Conservation (phyloP, 2,113 vertebrate genomes). For the Notarius quadriscutis region DNA sequence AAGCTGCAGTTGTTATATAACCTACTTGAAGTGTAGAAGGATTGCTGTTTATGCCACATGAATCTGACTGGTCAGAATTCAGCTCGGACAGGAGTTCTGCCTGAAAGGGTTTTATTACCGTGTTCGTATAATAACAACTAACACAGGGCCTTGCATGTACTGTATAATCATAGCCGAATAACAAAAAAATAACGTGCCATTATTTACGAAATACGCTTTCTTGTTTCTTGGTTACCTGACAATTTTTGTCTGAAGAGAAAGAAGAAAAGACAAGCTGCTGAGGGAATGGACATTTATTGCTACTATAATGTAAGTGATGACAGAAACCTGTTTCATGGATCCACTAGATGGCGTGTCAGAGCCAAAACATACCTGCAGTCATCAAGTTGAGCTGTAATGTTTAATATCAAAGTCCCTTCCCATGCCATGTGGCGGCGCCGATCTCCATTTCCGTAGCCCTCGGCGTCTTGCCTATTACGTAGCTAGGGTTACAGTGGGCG, state of each 20-base stretch:
- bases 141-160: background rate
- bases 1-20: conserved; percentile 64
- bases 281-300: background rate
- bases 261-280: background rate
- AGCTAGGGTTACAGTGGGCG: too few species aligned
- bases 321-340: background rate
- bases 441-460: too few species aligned
- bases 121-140: background rate
- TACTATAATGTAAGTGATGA: background rate
- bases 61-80: conserved; percentile 11
- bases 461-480: too few species aligned
- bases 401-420: too few species aligned
- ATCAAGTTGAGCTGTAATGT: background rate
- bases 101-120: background rate
- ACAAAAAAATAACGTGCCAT: background rate
- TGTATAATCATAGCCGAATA: background rate
- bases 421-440: too few species aligned
- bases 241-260: background rate
- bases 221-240: background rate
- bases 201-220: too few species aligned
- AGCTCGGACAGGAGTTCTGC: too few species aligned
- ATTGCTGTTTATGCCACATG: conserved; percentile 25
- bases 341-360: background rate
- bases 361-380: background rate
- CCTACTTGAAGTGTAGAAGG: conserved; percentile 57